Evolutionary conservation across 2,797 vertebrate genomes (phyloP), one percentile per base, ranked within the genome.

Genomic region (Myripristis murdjan): DNA sequence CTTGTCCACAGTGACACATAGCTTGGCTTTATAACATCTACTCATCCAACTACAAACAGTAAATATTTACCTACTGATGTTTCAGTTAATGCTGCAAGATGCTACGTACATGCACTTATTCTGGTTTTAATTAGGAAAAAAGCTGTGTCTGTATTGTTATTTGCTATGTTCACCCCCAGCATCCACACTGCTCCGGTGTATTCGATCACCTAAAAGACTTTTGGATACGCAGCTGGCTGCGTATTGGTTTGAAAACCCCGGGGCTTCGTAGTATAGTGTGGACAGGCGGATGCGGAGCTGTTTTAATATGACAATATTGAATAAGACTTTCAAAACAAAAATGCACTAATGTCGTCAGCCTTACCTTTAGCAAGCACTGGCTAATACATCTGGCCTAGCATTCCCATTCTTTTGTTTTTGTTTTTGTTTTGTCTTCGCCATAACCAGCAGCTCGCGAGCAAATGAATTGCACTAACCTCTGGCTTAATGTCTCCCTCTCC

Each of bases 401-500:
- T 37, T 52, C 18, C 48, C 59, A 48, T 61, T 18, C 44, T 31
- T 24, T 61, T n/a, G 26, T 15, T 14, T 3, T 33, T 35, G n/a
- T 0, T 26, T 15, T 18, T 15, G 14, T 14, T 47, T 61, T 26
- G 18, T 62, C 64, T n/a, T 64, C 5, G 18, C 28, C 49, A 6
- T 71, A n/a, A 31, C 53, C 9, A 22, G 31, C 43, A 66, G 24
- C 35, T 52, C 57, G 48, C n/a, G 33, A 56, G 41, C 41, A 48
- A 44, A 18, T 44, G 41, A 11, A 44, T 53, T 58, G 43, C 55
- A 6, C 56, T 8, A 16, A 56, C 64, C n/a, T 77, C 46, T 79
- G 68, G 56, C 70, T 84, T 59, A 82, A 70, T 46, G 37, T 69
- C 28, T 71, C 43, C 28, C 64, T 80, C 60, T 68, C 62, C 63